Percentiles rank a stretch among this genome's conserved stretches.
phyloP scores from a whole-genome alignment of 2,888 invertebrate species.

The Siphlonurus alternatus region DNA sequence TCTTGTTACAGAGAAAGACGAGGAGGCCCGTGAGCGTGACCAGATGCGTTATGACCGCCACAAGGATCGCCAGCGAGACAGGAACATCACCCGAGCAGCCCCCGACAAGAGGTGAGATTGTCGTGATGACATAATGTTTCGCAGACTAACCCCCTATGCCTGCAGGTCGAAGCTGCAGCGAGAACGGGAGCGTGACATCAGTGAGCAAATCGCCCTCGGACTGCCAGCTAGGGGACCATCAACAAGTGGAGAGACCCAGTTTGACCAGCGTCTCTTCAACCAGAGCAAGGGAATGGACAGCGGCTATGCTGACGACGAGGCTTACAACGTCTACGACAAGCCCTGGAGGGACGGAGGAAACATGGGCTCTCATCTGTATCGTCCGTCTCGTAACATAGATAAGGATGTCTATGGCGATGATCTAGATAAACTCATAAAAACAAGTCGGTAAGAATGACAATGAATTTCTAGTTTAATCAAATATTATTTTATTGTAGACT shows the following conservation, averaged over 20 bases:
- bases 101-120: constrained; percentile 63
- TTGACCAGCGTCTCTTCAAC: constrained; percentile 92
- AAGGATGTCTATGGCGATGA: constrained; percentile 84
- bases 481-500: neutral
- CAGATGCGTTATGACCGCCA: constrained; percentile 75
- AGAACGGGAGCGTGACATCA: constrained; percentile 90
- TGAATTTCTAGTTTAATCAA: no score
- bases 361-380: constrained; percentile 75
- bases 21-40: constrained; percentile 67
- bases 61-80: constrained; percentile 78
- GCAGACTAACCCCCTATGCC: constrained; percentile 6
- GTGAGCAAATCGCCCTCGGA: constrained; percentile 95
- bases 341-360: constrained; percentile 88
- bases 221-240: constrained; percentile 64
- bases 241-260: constrained; percentile 59
- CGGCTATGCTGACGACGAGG: constrained; percentile 93
- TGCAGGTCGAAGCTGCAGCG: constrained; percentile 61
- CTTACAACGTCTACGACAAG: constrained; percentile 95
- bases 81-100: constrained; percentile 83
- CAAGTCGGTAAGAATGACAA: constrained; percentile 41
- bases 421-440: constrained; percentile 72
- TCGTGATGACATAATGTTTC: neutral
- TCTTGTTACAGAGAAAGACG: constrained; percentile 36
- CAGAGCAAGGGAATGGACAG: constrained; percentile 84
- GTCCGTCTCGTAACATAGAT: constrained; percentile 75